A percentile compares a stretch with the other conserved stretches of the same genome.
Evolutionary conservation across 2,113 vertebrate genomes (phyloP).

Genomic region (Gymnogyps californianus): DNA sequence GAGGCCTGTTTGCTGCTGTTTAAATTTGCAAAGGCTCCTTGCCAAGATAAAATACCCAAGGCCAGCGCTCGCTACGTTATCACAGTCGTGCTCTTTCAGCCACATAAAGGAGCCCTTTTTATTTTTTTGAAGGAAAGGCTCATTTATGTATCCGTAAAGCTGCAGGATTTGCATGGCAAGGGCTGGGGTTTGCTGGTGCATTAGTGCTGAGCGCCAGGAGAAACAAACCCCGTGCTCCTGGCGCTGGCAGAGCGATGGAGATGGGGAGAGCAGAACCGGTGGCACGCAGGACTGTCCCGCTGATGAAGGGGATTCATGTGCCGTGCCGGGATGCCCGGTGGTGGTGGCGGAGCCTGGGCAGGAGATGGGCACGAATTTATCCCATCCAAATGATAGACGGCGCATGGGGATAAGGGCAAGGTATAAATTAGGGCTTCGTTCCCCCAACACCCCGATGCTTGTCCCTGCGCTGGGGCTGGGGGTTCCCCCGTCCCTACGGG

Average conservation of each 20-base stretch:
- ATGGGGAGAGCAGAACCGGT: not conserved
- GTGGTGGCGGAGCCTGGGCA: not conserved
- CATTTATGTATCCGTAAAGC: not conserved
- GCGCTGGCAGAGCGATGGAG: not conserved
- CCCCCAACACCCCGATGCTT: not conserved
- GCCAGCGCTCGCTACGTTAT: slow-evolving; percentile 48
- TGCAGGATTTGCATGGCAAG: not conserved
- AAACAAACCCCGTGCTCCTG: not conserved
- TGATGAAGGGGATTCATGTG: rapidly evolving
- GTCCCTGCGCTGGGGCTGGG: rapidly evolving
- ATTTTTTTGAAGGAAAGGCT: not conserved
- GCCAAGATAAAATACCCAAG: slow-evolving; percentile 67
- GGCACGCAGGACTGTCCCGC: not conserved
- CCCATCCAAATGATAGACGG: rapidly evolving
- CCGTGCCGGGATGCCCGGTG: rapidly evolving
- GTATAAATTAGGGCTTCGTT: not conserved
- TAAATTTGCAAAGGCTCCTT: slow-evolving; percentile 56
- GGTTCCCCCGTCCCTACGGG: rapidly evolving
- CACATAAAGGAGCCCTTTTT: slow-evolving; percentile 52
- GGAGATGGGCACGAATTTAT: not conserved
- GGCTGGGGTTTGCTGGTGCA: not conserved
- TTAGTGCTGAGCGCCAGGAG: not conserved
- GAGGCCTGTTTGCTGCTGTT: slow-evolving; percentile 44
- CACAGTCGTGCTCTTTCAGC: slow-evolving; percentile 57
- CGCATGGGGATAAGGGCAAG: rapidly evolving